phyloP scores from a whole-genome alignment of 2,113 vertebrate genomes.

The Leucosticte australis region DNA sequence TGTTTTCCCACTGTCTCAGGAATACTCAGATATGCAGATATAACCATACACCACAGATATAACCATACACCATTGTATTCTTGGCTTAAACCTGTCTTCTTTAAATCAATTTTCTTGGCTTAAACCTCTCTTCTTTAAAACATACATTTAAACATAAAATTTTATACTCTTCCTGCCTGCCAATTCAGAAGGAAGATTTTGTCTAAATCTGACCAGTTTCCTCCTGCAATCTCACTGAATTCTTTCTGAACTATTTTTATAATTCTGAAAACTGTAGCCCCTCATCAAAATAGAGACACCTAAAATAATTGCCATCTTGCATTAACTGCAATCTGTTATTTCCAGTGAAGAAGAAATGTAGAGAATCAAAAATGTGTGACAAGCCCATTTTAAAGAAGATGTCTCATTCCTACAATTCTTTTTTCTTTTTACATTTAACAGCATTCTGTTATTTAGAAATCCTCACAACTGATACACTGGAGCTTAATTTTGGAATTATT shows the following conservation, averaged over 20 bases:
- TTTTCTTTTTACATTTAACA: background rate
- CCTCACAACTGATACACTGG: background rate
- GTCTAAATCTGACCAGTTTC: background rate
- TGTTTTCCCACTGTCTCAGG: background rate
- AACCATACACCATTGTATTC: background rate
- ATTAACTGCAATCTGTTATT: background rate
- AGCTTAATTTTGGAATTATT: background rate
- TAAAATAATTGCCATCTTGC: background rate
- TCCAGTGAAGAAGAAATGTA: background rate
- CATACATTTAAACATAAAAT: background rate
- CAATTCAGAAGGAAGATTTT: background rate
- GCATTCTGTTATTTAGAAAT: background rate
- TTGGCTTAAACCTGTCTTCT: background rate
- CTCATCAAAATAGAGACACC: background rate
- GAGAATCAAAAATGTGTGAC: background rate
- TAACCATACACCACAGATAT: background rate
- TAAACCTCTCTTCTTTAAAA: background rate
- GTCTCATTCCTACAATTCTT: background rate
- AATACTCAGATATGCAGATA: background rate
- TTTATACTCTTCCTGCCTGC: background rate
- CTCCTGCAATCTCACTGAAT: background rate
- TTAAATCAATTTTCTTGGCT: background rate
- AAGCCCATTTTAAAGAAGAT: background rate
- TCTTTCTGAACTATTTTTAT: background rate
- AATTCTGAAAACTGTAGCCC: background rate